These are phyloP conservation scores for Dasyurus viverrinus DNA, from an alignment of 2,113 vertebrate species.

Conservation along the genomic window DNA sequence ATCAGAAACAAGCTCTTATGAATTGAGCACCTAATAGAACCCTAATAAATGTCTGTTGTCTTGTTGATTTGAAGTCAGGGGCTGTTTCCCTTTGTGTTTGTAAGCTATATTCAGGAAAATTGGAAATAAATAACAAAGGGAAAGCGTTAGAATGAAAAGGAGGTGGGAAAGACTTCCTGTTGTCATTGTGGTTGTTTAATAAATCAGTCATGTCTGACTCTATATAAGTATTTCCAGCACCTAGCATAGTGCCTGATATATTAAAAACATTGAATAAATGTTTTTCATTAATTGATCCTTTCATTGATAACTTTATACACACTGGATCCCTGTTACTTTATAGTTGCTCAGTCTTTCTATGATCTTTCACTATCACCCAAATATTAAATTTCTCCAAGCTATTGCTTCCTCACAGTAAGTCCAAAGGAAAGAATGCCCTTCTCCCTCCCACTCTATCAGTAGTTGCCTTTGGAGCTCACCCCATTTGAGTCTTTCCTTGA, in stretches of 20 bases:
- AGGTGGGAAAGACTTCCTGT: too few species aligned
- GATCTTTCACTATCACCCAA: not conserved
- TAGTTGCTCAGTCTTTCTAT: not conserved
- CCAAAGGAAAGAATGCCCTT: not conserved
- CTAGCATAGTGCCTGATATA: not conserved
- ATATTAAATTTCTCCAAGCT: not conserved
- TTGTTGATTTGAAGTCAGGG: not conserved
- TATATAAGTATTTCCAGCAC: not conserved
- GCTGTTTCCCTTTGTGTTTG: not conserved
- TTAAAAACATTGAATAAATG: not conserved
- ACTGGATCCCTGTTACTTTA: not conserved
- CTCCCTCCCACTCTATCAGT: not conserved
- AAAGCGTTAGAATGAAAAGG: too few species aligned
- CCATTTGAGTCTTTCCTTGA: not conserved
- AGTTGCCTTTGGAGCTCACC: not conserved
- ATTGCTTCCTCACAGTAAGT: not conserved
- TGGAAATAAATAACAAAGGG: too few species aligned
- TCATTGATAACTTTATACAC: not conserved
- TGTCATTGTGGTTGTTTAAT: too few species aligned
- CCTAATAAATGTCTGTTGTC: not conserved
- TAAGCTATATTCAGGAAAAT: too few species aligned
- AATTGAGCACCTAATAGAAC: not conserved
- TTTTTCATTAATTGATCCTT: not conserved
- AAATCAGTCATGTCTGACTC: not conserved
- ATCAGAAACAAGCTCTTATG: not conserved